Evolutionary conservation across 2,113 vertebrate species (phyloP), one percentile per base, ranked within the genome.

Genomic region (Motacilla alba): DNA sequence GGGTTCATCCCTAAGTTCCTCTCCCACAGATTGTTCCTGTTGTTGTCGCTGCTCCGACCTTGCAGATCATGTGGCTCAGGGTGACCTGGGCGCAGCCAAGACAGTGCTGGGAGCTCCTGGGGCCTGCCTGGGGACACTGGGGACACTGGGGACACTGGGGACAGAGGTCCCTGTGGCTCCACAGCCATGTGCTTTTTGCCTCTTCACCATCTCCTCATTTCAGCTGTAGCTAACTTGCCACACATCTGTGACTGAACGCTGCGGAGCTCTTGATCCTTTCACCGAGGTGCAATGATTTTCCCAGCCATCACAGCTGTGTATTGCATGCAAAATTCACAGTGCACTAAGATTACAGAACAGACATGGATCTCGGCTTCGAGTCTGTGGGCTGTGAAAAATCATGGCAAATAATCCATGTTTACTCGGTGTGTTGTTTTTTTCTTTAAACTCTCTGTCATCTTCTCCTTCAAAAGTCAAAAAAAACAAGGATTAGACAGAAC

Each of bases 1-100:
- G 97, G 95, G 94, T 90, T 97, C 95, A 95, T 95, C 97, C 97
- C 97, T 96, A 97, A 98, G 98, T 98, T 98, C 98, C 98, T 97
- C 98, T 98, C 98, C 98, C 98, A 98, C 97, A 98, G 96, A 97
- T 97, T 98, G 98, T 98, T 98, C 98, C 98, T 98, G 97, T 98
- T 98, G 97, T 75, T 93, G 89, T 69, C 37, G 86, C 82, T 81
- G 87, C 86, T 88, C 97, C 15, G 11, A 60, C 83, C 76, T 75
- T 11, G 1, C 50, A 35, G 66, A 87, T 96, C 96, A 97, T 85
- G 94, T 97, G 96, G 93, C 89, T 96, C 13, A 7, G 62, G 66
- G 92, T 95, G 95, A 96, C 87, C 85, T 66, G 90, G 85, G 66
- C 20, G 4, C 79, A 58, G 89, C 41, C 2, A 2, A 39, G 37